phyloP scores from a whole-genome alignment of 2,888 invertebrate species.

The Pachymerium ferrugineum region DNA sequence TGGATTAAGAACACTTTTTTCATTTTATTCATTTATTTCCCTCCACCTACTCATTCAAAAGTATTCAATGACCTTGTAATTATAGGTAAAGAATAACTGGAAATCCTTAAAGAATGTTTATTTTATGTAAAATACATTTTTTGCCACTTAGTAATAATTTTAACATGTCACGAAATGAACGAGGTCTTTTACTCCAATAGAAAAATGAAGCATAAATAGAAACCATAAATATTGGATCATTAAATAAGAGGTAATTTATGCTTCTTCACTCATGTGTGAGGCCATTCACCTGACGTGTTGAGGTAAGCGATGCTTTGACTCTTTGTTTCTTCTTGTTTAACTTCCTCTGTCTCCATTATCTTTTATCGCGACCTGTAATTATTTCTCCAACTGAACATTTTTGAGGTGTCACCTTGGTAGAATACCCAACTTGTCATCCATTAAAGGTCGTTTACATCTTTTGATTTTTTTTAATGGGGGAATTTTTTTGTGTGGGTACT shows the following conservation, averaged over 20 bases:
- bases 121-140: too few species aligned
- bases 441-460: background rate
- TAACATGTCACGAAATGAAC: too few species aligned
- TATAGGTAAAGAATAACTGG: too few species aligned
- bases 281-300: background rate
- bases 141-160: too few species aligned
- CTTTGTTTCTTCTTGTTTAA: background rate
- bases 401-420: conserved; percentile 16
- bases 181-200: too few species aligned
- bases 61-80: too few species aligned
- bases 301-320: conserved; percentile 3
- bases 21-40: too few species aligned
- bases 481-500: background rate
- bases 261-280: background rate
- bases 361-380: conserved; percentile 9
- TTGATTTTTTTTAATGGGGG: background rate
- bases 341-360: conserved; percentile 24
- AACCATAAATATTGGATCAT: background rate
- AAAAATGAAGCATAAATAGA: background rate
- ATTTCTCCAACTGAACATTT: conserved; percentile 11
- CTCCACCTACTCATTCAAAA: too few species aligned
- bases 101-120: too few species aligned
- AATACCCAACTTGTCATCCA: background rate
- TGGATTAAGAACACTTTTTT: too few species aligned
- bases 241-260: background rate